These are phyloP conservation scores for Teleopsis dalmanni DNA, from an alignment of 1,140 invertebrate species.

Conservation along the genomic window DNA sequence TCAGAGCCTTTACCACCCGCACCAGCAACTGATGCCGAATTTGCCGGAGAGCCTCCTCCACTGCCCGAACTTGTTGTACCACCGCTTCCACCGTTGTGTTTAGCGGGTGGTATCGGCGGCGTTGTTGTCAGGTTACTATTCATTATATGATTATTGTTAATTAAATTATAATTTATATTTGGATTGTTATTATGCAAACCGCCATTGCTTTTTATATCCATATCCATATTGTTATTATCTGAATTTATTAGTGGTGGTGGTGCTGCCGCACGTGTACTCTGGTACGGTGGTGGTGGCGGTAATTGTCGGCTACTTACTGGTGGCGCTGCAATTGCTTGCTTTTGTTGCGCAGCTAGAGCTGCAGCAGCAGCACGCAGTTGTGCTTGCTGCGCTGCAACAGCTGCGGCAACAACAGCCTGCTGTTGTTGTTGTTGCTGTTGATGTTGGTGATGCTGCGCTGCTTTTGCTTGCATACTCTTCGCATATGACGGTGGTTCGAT, in stretches of 20 bases:
- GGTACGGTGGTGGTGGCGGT: constrained; percentile 62
- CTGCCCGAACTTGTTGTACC: constrained; percentile 26
- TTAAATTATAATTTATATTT: too few species aligned
- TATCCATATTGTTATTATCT: constrained; percentile 12
- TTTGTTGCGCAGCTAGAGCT: constrained; percentile 21
- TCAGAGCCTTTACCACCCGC: constrained; percentile 14
- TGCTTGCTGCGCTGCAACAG: constrained; percentile 24
- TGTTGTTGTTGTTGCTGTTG: constrained; percentile 39
- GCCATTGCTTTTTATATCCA: too few species aligned
- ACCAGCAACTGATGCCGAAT: constrained; percentile 4
- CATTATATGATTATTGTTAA: too few species aligned
- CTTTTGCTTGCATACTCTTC: constrained; percentile 78
- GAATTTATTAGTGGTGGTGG: constrained; percentile 30
- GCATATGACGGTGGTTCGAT: constrained; percentile 87
- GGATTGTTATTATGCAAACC: constrained; percentile 44
- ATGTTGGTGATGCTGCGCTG: constrained; percentile 52
- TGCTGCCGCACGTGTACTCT: constrained; percentile 21
- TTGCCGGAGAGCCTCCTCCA: constrained; percentile 20
- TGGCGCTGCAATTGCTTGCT: constrained; percentile 31
- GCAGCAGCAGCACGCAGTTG: constrained; percentile 37
- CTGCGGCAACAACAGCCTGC: constrained; percentile 39
- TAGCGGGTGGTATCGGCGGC: constrained; percentile 36
- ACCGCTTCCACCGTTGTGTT: constrained; percentile 10
- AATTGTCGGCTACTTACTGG: constrained; percentile 52
- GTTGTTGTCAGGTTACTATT: constrained; percentile 44